Conservation (phyloP, 2,797 vertebrate genomes). For the Onychomys arenicola region DNA sequence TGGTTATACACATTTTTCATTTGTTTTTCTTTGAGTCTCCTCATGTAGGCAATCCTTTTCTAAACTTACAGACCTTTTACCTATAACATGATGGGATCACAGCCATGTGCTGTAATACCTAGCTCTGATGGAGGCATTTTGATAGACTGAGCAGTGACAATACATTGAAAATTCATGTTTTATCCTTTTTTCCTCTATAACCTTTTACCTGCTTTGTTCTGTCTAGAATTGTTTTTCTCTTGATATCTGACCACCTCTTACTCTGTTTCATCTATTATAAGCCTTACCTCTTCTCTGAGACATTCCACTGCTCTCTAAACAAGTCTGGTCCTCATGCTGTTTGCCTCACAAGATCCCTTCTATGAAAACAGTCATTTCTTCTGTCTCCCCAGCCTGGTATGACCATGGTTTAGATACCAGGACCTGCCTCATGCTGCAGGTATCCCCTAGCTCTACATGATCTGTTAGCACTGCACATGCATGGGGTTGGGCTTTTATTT, state of each 20-base stretch:
- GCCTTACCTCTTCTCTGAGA: accelerated
- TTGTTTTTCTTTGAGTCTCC: not conserved
- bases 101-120: not conserved
- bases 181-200: not conserved
- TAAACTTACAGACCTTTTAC: not conserved
- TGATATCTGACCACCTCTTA: not conserved
- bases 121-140: not conserved
- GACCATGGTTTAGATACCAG: accelerated
- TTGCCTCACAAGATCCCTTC: not conserved
- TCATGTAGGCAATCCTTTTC: not conserved
- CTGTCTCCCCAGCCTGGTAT: not conserved
- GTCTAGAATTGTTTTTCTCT: not conserved
- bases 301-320: not conserved
- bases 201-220: not conserved
- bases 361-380: accelerated
- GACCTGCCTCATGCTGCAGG: accelerated
- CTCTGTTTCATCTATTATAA: not conserved
- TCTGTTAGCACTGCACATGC: not conserved
- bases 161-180: not conserved
- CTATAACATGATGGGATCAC: not conserved
- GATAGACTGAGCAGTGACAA: not conserved
- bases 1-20: not conserved
- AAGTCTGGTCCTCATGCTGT: accelerated
- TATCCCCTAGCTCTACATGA: accelerated
- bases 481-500: not conserved